A percentile compares a stretch with the other conserved stretches of the same genome.
These are phyloP conservation scores for Camelus dromedarius DNA, from an alignment of 2,113 vertebrate genomes.

Conservation along the genomic window DNA sequence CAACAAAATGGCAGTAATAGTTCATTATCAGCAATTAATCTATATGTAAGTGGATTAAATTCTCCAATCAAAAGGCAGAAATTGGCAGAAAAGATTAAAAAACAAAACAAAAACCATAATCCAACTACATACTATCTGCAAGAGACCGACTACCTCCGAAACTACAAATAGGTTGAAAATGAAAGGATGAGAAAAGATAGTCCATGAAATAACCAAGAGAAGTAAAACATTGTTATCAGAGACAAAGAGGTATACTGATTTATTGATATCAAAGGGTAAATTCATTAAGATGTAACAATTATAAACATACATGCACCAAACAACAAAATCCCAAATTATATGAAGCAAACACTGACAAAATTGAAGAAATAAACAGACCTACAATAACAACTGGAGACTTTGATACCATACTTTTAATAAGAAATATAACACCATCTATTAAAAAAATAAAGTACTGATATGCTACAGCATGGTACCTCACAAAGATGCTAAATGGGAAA, in stretches of 20 bases:
- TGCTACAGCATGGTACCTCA: background rate
- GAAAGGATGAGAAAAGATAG: background rate
- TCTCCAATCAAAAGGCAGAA: background rate
- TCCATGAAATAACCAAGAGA: background rate
- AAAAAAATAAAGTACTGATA: background rate
- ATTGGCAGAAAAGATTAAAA: background rate
- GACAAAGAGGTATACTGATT: background rate
- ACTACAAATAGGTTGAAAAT: background rate
- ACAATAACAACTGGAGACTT: background rate
- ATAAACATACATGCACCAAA: background rate
- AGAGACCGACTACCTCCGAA: background rate
- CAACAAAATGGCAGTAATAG: background rate
- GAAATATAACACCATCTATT: background rate
- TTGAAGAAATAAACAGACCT: background rate
- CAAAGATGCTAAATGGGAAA: conserved; percentile 3
- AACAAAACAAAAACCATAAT: background rate
- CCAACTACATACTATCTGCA: background rate
- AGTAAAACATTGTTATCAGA: background rate
- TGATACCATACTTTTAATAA: background rate
- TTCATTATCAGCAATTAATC: background rate
- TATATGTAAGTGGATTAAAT: background rate
- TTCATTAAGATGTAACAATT: background rate
- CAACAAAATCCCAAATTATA: background rate
- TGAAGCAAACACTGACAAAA: background rate
- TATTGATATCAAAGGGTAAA: background rate